phyloP scores from a whole-genome alignment of 2,113 vertebrate genomes.

The Leucopsar rothschildi region DNA sequence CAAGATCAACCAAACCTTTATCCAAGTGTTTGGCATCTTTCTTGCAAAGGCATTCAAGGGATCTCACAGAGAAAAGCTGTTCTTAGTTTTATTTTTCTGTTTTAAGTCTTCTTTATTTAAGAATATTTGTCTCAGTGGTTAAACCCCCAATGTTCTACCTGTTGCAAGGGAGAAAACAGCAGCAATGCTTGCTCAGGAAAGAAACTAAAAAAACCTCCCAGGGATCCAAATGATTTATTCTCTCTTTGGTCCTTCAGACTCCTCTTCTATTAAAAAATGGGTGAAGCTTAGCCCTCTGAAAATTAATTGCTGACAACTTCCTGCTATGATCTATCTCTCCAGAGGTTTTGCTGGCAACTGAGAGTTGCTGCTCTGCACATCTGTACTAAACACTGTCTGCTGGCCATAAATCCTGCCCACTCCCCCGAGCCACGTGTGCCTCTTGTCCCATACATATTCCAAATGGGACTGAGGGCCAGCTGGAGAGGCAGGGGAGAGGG shows the following conservation, averaged over 20 bases:
- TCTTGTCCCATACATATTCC: neutral
- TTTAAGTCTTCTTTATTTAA: neutral
- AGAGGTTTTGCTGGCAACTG: conserved; percentile 45
- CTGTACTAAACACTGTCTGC: conserved; percentile 11
- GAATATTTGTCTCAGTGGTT: neutral
- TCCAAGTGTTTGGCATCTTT: neutral
- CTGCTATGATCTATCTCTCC: conserved; percentile 24
- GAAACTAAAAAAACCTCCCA: neutral
- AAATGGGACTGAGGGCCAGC: neutral
- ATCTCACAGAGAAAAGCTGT: neutral
- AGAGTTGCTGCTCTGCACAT: conserved; percentile 46
- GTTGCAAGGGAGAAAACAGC: neutral
- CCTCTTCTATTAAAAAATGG: conserved; percentile 54
- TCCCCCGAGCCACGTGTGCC: neutral
- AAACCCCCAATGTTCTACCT: neutral
- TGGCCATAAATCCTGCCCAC: conserved; percentile 24
- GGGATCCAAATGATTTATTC: conserved; percentile 30
- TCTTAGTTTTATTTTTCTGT: neutral
- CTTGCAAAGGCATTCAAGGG: neutral
- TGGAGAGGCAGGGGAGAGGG: neutral
- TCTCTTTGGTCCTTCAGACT: conserved; percentile 20
- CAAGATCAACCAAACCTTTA: neutral
- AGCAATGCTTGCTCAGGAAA: neutral
- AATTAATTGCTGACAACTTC: conserved; percentile 59
- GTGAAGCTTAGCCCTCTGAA: conserved; percentile 48